Evolutionary conservation across 2,113 vertebrate genomes (phyloP).

Genomic region (Mustela nigripes): DNA sequence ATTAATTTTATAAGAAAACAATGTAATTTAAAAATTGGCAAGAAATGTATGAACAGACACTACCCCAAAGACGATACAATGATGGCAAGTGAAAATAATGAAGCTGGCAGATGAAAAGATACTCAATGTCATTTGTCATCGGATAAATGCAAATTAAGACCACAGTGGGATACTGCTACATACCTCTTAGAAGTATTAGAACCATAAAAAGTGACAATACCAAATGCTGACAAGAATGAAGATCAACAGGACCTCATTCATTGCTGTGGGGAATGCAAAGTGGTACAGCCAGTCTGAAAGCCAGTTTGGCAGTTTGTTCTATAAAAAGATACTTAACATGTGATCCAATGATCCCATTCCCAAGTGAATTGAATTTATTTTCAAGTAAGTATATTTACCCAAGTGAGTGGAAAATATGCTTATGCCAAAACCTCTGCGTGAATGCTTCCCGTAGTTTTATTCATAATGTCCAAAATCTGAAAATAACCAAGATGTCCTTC

Average conservation of each 20-base stretch:
- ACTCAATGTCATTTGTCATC: background rate
- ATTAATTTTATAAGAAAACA: slow-evolving; percentile 1
- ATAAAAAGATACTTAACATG: background rate
- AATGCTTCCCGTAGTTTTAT: background rate
- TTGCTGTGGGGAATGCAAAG: background rate
- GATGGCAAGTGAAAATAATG: background rate
- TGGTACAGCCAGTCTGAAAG: too few relatives aligned
- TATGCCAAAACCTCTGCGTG: background rate
- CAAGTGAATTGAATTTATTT: background rate
- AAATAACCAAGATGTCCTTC: background rate
- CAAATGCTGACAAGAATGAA: background rate
- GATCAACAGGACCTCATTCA: too few relatives aligned
- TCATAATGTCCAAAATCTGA: background rate
- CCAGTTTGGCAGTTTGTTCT: background rate
- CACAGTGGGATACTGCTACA: background rate
- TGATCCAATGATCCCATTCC: background rate
- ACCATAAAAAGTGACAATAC: background rate
- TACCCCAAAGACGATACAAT: background rate
- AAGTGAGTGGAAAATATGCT: background rate
- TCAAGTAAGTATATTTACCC: background rate
- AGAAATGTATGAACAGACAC: background rate
- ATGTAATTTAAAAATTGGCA: background rate
- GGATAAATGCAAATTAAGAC: background rate
- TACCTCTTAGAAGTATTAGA: background rate
- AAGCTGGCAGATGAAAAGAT: background rate